Conservation (phyloP, 1,140 invertebrate genomes). For the Drosophila truncata region DNA sequence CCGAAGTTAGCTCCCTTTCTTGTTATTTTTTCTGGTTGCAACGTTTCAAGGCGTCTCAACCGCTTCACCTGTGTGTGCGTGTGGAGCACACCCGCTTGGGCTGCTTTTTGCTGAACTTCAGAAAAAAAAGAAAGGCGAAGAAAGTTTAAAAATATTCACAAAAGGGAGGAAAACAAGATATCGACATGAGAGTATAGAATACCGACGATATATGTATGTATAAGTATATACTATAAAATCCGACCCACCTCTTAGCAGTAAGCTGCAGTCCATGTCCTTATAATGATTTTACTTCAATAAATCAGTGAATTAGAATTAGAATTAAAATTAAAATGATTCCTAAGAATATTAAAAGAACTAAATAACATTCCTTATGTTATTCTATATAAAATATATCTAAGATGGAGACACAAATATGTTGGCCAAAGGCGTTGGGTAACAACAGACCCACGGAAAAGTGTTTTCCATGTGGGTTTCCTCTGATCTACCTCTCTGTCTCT, state of each 20-base stretch:
- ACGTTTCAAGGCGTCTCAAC: slow-evolving; percentile 21
- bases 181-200: background rate
- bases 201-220: background rate
- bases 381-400: background rate
- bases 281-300: background rate
- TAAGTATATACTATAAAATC: background rate
- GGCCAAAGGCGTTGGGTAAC: slow-evolving; percentile 1
- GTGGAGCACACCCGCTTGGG: slow-evolving; percentile 4
- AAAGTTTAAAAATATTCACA: slow-evolving; percentile 28
- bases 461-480: slow-evolving; percentile 20
- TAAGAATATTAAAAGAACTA: background rate
- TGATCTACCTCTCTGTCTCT: background rate
- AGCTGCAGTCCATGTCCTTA: slow-evolving; percentile 3
- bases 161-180: background rate
- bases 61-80: background rate
- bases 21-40: slow-evolving; percentile 9
- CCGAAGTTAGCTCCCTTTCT: too few species aligned
- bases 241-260: background rate
- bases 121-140: background rate
- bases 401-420: background rate
- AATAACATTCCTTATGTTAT: background rate
- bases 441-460: slow-evolving; percentile 5
- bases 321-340: background rate
- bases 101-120: background rate
- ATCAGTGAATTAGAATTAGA: background rate